These are phyloP conservation scores for Batillaria attramentaria DNA, from an alignment of 1,140 invertebrate genomes.

Conservation along the genomic window DNA sequence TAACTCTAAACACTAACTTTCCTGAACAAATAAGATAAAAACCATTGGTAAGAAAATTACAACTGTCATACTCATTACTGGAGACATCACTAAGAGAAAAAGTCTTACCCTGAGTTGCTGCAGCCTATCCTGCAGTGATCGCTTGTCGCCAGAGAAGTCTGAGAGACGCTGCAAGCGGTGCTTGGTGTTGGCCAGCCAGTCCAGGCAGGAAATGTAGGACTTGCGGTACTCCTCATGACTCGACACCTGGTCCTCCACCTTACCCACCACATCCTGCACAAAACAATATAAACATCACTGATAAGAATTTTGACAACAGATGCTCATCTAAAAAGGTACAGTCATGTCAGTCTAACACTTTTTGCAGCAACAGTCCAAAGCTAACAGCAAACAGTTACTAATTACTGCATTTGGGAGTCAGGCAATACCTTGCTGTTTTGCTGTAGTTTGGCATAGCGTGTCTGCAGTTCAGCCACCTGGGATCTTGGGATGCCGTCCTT, in stretches of 20 bases:
- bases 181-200: conserved; percentile 89
- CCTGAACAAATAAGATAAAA: no score
- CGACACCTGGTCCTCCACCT: conserved; percentile 86
- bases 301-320: background rate
- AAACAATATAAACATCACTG: background rate
- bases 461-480: conserved; percentile 52
- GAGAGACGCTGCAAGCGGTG: conserved; percentile 88
- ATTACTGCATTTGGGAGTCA: no score
- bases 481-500: conserved; percentile 56
- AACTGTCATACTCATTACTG: background rate
- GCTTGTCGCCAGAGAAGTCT: conserved; percentile 82
- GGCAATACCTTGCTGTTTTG: conserved; percentile 48
- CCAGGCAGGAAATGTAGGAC: conserved; percentile 85
- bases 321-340: background rate
- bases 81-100: background rate
- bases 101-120: conserved; percentile 76
- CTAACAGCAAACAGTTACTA: conserved; percentile 9
- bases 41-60: background rate
- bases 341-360: background rate
- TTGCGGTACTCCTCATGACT: conserved; percentile 90
- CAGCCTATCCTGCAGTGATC: conserved; percentile 86
- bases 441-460: conserved; percentile 49
- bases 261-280: conserved; percentile 59
- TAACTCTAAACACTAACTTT: no score
- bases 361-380: background rate